Evolutionary conservation across 2,888 invertebrate genomes (phyloP), one percentile per base, ranked within the genome.

Genomic region (Seira musarum): DNA sequence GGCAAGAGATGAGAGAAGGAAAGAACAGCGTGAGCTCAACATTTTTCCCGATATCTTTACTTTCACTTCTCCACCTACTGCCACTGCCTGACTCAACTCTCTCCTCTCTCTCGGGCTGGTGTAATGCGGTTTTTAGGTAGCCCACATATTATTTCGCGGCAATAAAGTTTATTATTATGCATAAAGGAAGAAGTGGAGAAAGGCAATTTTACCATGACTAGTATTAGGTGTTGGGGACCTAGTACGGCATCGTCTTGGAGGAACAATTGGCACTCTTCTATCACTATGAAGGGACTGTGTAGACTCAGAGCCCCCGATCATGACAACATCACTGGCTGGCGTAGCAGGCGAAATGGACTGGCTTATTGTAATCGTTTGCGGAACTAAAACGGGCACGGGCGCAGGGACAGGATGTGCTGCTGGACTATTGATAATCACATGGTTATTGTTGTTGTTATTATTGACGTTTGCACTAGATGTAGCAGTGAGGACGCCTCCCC

Each of bases 161-260:
- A 30, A 30, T 30, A 30, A 30, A 30, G 30, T 30, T 5, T 30
- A 30, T 53, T 53, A 17, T 53, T 53, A 17, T 53, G 53, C 53
- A 53, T 53, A 53, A 53, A 53, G 15, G n/a, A 15, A 53, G 53
- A 53, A 3, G 19, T 10, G 22, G 5, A 5, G 8, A n/a, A n/a
- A 30, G 30, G 30, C 8, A 30, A 30, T 30, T 83, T 86, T 82
- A 86, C 86, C 86, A 80, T 85, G 85, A 69, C 86, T 86, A 46
- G 86, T 85, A 64, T 86, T 86, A 13, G 86, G 86, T 15, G 86
- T 86, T 1, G 86, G 86, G 40, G 85, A 85, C 60, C 85, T 75
- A 3, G 86, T 86, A 46, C 86, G 77, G 60, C 85, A 85, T 77
- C 85, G 77, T 68, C 85, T 64, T 17, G 86, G 86, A 10, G 86